Evolutionary conservation across 2,113 vertebrate genomes (phyloP).

Genomic region (Plestiodon gilberti): DNA sequence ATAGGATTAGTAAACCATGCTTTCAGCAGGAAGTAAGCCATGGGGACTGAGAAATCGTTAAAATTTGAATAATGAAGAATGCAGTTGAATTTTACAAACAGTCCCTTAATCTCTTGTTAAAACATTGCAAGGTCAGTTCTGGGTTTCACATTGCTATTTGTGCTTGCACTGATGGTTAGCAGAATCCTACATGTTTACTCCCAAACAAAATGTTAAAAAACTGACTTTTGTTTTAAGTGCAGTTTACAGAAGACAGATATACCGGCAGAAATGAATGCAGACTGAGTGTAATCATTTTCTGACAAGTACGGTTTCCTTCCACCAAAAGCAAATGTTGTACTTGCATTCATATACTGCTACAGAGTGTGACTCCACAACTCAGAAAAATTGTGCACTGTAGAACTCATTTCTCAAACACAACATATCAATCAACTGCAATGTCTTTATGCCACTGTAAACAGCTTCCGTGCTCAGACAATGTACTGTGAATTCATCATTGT

Average conservation of each 20-base stretch:
- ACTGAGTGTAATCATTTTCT: not conserved
- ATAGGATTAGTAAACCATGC: conserved; percentile 39
- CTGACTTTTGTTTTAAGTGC: not conserved
- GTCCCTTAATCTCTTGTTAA: not conserved
- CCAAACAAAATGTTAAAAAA: not conserved
- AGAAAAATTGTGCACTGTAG: not conserved
- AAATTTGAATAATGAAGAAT: conserved; percentile 41
- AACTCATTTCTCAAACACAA: not conserved
- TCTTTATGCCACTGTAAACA: not conserved
- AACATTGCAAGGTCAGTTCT: not conserved
- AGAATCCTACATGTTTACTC: not conserved
- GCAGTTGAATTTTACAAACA: not conserved
- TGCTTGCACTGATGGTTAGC: not conserved
- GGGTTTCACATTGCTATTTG: not conserved
- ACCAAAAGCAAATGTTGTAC: not conserved
- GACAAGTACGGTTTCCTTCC: not conserved
- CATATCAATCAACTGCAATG: not conserved
- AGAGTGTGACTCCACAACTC: not conserved
- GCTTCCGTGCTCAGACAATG: not conserved
- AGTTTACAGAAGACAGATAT: not conserved
- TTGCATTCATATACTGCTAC: not conserved
- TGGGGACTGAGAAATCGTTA: conserved; percentile 39
- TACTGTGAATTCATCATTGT: not conserved
- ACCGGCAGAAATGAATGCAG: too few relatives aligned
- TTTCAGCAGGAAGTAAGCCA: conserved; percentile 2